Percentiles rank a stretch among this genome's conserved stretches.
Evolutionary conservation across 2,797 vertebrate species (phyloP).

Genomic region (Oophaga sylvatica): DNA sequence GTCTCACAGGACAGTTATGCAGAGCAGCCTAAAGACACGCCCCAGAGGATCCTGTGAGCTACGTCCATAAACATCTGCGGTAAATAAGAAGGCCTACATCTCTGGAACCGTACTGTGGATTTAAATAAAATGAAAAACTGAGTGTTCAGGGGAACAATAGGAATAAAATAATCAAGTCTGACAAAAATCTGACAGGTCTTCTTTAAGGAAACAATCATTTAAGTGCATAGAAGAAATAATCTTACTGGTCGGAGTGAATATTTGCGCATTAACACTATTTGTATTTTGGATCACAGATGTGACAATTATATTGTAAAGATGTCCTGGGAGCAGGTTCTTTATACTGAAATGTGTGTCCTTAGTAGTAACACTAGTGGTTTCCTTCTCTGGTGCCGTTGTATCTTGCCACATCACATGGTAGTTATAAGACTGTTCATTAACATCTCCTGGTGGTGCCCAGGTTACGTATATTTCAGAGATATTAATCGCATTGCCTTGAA

Average conservation of each 20-base stretch:
- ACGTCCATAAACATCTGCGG: too few species aligned
- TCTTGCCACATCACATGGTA: constrained; percentile 47
- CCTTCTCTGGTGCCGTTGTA: background rate
- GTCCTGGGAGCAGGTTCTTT: background rate
- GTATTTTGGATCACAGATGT: background rate
- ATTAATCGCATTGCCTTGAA: background rate
- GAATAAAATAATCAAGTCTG: background rate
- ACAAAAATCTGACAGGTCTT: background rate
- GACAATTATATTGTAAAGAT: constrained; percentile 46
- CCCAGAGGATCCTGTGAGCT: too few species aligned
- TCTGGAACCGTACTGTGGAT: too few species aligned
- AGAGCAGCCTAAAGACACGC: too few species aligned
- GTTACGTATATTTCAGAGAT: constrained; percentile 19
- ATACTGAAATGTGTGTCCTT: background rate
- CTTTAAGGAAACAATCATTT: background rate
- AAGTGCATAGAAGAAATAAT: background rate
- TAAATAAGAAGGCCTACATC: too few species aligned
- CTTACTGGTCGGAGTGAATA: constrained; percentile 51
- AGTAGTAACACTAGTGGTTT: background rate
- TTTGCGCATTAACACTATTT: background rate
- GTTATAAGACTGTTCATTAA: background rate
- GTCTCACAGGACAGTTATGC: too few species aligned
- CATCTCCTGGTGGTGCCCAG: constrained; percentile 40
- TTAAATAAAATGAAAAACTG: too few species aligned
- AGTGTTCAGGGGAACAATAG: too few species aligned